A percentile compares a stretch with the other conserved stretches of the same genome.
Conservation (phyloP, 2,113 vertebrate genomes). For the Hypanus sabinus region DNA sequence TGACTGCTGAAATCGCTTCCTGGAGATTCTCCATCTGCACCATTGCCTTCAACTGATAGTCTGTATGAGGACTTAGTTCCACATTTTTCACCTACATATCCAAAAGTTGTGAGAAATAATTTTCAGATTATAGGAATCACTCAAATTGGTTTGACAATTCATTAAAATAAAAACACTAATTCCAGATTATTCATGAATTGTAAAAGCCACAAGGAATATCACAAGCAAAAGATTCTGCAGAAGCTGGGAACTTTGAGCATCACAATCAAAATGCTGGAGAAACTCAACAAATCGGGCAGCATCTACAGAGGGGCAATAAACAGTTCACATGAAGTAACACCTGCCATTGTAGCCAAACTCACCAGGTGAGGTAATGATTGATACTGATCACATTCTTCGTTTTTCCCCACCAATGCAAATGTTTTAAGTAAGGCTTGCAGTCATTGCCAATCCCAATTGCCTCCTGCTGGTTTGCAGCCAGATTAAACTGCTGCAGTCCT, state of each 20-base stretch:
- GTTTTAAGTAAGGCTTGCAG: neutral
- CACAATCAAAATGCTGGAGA: too few relatives aligned
- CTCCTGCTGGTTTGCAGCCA: too few relatives aligned
- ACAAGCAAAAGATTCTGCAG: too few relatives aligned
- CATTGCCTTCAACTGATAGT: conserved; percentile 86
- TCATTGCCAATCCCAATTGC: too few relatives aligned
- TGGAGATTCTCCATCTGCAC: conserved; percentile 85
- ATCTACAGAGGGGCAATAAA: too few relatives aligned
- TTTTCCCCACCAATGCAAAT: neutral
- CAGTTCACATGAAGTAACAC: too few relatives aligned
- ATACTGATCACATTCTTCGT: neutral
- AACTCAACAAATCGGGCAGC: too few relatives aligned
- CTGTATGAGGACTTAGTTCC: conserved; percentile 90
- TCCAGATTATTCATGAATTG: neutral
- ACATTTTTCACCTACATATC: conserved; percentile 65
- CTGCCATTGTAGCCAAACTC: neutral
- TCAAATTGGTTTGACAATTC: neutral
- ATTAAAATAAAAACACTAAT: neutral
- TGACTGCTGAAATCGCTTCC: conserved; percentile 82
- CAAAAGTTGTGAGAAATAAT: neutral
- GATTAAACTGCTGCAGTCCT: too few relatives aligned
- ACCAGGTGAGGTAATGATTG: neutral
- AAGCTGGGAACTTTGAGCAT: too few relatives aligned
- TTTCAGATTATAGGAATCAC: neutral
- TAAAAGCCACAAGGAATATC: neutral